Percentiles rank a stretch among this genome's conserved stretches.
These are phyloP conservation scores for Neomorphus geoffroyi DNA, from an alignment of 2,797 vertebrate genomes.

Conservation along the genomic window DNA sequence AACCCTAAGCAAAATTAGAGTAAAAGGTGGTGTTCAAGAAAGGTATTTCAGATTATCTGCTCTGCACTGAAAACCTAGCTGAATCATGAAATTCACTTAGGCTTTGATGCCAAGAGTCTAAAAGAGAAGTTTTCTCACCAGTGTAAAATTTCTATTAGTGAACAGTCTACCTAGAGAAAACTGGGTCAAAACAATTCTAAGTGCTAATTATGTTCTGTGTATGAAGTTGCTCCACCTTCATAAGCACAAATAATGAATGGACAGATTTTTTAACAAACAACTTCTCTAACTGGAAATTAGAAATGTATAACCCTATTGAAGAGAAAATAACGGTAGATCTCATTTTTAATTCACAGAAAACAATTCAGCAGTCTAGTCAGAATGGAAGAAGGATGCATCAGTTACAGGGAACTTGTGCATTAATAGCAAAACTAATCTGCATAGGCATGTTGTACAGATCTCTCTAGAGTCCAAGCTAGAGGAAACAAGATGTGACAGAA, in stretches of 20 bases:
- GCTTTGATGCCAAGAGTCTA: neutral
- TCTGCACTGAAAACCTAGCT: neutral
- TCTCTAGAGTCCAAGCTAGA: neutral
- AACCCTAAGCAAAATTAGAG: slow-evolving; percentile 4
- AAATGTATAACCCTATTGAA: neutral
- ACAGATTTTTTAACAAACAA: slow-evolving; percentile 25
- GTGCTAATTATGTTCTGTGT: slow-evolving; percentile 38
- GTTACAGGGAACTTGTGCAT: neutral
- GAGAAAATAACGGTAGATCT: neutral
- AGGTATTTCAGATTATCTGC: slow-evolving; percentile 10
- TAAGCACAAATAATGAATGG: neutral
- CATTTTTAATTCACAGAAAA: neutral
- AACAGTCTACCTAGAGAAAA: slow-evolving; percentile 30
- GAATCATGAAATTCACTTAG: neutral
- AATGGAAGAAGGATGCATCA: neutral
- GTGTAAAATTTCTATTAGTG: neutral
- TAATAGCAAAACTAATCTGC: neutral
- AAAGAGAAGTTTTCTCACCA: slow-evolving; percentile 4
- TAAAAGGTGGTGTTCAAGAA: neutral
- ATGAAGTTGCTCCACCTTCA: slow-evolving; percentile 20
- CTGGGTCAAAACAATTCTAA: slow-evolving; percentile 42
- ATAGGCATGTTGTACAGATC: neutral
- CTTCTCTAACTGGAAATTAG: neutral
- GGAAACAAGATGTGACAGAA: slow-evolving; percentile 35
- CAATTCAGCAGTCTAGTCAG: neutral